A percentile compares a stretch with the other conserved stretches of the same genome.
These are phyloP conservation scores for Hydraecia micacea DNA, from an alignment of 2,888 invertebrate species.

Conservation along the genomic window DNA sequence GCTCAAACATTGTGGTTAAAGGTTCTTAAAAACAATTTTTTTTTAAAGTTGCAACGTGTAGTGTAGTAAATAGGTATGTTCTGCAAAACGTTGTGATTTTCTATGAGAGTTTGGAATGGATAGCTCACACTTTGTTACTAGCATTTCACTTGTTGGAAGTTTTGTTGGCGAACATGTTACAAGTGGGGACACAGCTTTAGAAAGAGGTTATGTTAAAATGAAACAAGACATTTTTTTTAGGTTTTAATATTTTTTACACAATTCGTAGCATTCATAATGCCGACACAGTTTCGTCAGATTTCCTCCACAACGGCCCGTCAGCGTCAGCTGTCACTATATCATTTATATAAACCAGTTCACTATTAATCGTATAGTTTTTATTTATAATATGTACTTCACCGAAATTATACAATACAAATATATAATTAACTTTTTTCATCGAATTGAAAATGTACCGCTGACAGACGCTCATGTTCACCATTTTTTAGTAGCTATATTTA, in stretches of 20 bases:
- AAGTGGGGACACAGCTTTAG: neutral
- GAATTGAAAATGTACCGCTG: slow-evolving; percentile 80
- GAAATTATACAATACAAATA: slow-evolving; percentile 88
- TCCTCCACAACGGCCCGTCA: slow-evolving; percentile 80
- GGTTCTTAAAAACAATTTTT: neutral
- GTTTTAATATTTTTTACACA: slow-evolving; percentile 91
- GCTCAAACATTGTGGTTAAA: neutral
- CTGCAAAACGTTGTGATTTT: neutral
- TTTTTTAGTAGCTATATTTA: slow-evolving; percentile 88
- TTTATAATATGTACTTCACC: slow-evolving; percentile 79
- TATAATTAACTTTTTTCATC: slow-evolving; percentile 81
- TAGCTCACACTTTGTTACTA: neutral
- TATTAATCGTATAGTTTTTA: slow-evolving; percentile 75
- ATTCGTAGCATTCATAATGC: slow-evolving; percentile 91
- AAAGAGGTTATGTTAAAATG: slow-evolving; percentile 71
- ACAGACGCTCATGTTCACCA: slow-evolving; percentile 80
- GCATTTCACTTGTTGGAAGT: neutral
- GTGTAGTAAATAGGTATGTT: neutral
- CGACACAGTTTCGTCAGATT: slow-evolving; percentile 84
- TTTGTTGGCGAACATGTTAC: neutral
- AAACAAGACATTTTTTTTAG: slow-evolving; percentile 88
- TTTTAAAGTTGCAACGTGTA: neutral
- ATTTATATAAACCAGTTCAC: slow-evolving; percentile 80
- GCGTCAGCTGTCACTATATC: slow-evolving; percentile 74
- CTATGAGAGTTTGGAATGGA: neutral